Percentiles rank a stretch among this genome's conserved stretches.
These are phyloP conservation scores for Cettia cetti DNA, from an alignment of 2,113 vertebrate species.

Conservation along the genomic window DNA sequence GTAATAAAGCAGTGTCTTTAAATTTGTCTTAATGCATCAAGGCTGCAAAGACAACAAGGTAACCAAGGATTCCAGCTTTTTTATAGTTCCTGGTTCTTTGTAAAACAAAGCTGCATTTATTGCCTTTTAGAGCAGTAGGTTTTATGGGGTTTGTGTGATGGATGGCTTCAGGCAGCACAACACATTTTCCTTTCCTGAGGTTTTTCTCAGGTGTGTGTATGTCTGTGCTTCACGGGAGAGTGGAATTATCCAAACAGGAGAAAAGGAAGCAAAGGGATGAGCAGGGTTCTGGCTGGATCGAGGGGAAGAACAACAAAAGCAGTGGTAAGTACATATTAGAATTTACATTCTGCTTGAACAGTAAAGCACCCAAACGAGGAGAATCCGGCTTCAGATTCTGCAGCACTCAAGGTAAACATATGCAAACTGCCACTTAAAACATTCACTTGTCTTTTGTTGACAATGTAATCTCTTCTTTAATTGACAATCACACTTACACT, in stretches of 20 bases:
- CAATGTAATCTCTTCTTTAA: conserved; percentile 29
- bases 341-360: neutral
- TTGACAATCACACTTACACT: conserved; percentile 29
- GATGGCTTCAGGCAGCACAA: neutral
- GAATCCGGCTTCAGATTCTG: neutral
- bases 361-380: conserved; percentile 17
- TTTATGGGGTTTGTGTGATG: neutral
- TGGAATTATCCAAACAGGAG: neutral
- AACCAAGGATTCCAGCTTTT: neutral
- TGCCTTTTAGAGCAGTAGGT: neutral
- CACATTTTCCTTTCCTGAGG: neutral
- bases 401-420: conserved; percentile 8
- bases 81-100: neutral
- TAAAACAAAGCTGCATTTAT: conserved; percentile 19
- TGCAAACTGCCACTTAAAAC: conserved; percentile 35
- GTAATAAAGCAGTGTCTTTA: neutral
- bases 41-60: neutral
- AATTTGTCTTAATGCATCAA: neutral
- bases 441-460: conserved; percentile 22
- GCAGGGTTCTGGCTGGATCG: neutral
- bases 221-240: neutral
- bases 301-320: neutral
- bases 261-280: neutral
- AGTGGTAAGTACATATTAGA: conserved; percentile 21
- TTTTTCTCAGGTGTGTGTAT: neutral